These are phyloP conservation scores for Drosophila bocki DNA, from an alignment of 1,140 invertebrate species.

Conservation along the genomic window DNA sequence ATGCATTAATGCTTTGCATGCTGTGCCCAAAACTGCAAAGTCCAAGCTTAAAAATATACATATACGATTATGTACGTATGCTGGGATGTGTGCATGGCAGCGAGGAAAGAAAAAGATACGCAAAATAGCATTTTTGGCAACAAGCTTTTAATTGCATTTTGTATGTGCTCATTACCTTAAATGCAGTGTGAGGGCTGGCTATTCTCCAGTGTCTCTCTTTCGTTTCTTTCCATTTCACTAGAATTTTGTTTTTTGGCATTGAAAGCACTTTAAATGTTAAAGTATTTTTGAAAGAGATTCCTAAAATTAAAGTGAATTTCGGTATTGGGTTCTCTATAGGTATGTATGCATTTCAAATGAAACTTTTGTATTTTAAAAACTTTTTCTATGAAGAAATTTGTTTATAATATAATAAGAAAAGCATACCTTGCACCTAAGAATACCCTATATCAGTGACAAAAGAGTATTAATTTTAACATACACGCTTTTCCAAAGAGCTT, in stretches of 20 bases:
- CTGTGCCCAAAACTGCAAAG: slow-evolving; percentile 47
- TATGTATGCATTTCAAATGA: too few species aligned
- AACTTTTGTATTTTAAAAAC: background rate
- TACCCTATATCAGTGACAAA: background rate
- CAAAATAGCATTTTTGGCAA: slow-evolving; percentile 80
- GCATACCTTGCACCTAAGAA: background rate
- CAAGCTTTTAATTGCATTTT: slow-evolving; percentile 81
- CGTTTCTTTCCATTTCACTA: slow-evolving; percentile 2
- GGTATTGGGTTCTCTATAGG: background rate
- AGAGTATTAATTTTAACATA: background rate
- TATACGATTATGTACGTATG: slow-evolving; percentile 33
- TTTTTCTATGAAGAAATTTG: background rate
- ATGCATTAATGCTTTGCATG: slow-evolving; percentile 65
- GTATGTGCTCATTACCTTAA: slow-evolving; percentile 82
- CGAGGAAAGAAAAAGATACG: slow-evolving; percentile 46
- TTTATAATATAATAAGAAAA: background rate
- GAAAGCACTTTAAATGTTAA: slow-evolving; percentile 51
- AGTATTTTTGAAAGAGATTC: slow-evolving; percentile 9
- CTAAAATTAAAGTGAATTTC: background rate
- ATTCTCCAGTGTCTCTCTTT: background rate
- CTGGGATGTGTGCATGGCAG: slow-evolving; percentile 13
- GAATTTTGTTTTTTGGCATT: slow-evolving; percentile 13
- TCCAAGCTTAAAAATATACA: slow-evolving; percentile 37
- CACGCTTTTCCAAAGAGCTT: background rate
- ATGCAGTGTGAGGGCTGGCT: slow-evolving; percentile 37